Conservation (phyloP, 2,113 vertebrate species). For the Oreochromis niloticus region DNA sequence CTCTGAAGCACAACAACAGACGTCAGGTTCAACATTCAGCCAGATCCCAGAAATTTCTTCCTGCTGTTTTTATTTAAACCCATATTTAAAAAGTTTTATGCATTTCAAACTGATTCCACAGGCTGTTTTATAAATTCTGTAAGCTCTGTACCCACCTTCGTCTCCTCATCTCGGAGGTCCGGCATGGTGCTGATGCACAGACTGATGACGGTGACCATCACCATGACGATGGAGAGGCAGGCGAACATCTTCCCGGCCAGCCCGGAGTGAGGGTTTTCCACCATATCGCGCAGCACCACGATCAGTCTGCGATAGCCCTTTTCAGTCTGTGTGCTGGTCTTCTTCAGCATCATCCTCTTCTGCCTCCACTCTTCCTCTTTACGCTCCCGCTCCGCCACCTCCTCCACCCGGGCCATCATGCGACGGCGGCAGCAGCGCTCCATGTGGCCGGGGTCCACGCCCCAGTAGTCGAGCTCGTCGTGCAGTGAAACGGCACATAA, state of each 20-base stretch:
- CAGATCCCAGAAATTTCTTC: background rate
- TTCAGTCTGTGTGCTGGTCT: constrained; percentile 21
- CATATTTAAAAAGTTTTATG: background rate
- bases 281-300: constrained; percentile 80
- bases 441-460: constrained; percentile 83
- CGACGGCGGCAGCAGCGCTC: constrained; percentile 86
- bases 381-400: constrained; percentile 71
- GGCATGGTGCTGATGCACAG: constrained; percentile 97
- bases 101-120: background rate
- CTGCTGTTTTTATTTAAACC: background rate
- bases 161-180: constrained; percentile 85
- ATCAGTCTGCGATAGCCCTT: constrained; percentile 73
- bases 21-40: background rate
- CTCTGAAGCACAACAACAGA: background rate
- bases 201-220: constrained; percentile 89
- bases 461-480: constrained; percentile 94
- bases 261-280: constrained; percentile 91
- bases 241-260: constrained; percentile 90
- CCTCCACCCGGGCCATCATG: constrained; percentile 79
- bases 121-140: background rate
- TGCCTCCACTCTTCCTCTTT: constrained; percentile 74
- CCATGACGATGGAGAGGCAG: constrained; percentile 89
- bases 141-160: constrained; percentile 70
- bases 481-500: constrained; percentile 88
- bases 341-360: constrained; percentile 49